Evolutionary conservation across 2,113 vertebrate genomes (phyloP).

Genomic region (Malurus melanocephalus): DNA sequence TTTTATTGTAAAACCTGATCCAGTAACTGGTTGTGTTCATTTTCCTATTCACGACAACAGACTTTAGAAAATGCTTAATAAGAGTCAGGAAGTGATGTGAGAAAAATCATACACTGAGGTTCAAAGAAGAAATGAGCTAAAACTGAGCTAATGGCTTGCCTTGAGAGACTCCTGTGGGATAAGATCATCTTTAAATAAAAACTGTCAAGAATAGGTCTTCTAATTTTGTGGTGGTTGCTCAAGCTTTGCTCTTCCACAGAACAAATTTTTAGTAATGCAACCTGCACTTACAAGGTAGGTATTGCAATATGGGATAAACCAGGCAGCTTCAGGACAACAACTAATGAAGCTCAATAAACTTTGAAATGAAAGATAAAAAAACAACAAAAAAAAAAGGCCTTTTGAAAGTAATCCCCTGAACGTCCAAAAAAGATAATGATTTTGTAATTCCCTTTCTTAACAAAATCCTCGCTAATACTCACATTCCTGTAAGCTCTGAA

Average conservation of each 20-base stretch:
- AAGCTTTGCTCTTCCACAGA: background rate
- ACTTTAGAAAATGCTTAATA: background rate
- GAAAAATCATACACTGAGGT: background rate
- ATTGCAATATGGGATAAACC: background rate
- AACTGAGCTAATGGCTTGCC: background rate
- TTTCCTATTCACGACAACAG: background rate
- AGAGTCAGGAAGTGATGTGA: background rate
- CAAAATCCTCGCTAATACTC: background rate
- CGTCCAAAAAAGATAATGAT: background rate
- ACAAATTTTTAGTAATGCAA: background rate
- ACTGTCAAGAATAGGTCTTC: background rate
- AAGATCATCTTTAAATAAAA: background rate
- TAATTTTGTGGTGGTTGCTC: background rate
- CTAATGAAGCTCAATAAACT: background rate
- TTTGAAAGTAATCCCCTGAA: background rate
- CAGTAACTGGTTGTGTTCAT: background rate
- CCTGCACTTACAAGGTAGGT: background rate
- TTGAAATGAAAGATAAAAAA: background rate
- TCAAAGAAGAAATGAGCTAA: background rate
- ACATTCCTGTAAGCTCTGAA: background rate
- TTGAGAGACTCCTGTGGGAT: background rate
- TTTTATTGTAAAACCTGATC: background rate
- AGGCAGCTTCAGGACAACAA: background rate
- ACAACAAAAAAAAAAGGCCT: rapidly evolving
- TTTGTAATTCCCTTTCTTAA: background rate